phyloP scores from a whole-genome alignment of 2,888 invertebrate genomes.

The Kryphioiulus occultus region DNA sequence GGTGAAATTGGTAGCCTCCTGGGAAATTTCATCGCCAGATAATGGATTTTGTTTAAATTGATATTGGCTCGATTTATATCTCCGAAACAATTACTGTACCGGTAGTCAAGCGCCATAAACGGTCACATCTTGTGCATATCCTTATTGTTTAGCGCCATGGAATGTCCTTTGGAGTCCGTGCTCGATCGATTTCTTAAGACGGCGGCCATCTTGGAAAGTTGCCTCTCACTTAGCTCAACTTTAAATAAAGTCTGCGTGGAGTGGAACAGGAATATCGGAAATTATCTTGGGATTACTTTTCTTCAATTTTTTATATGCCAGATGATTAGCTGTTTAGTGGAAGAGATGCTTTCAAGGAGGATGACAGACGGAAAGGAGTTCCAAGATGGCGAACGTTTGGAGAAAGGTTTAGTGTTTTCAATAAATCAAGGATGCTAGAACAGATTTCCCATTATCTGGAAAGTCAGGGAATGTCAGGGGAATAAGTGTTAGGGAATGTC shows the following conservation, averaged over 20 bases:
- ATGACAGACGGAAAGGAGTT: no score
- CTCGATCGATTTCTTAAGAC: background rate
- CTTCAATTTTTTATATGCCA: background rate
- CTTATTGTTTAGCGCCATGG: background rate
- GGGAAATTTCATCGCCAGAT: background rate
- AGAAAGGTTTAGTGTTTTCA: no score
- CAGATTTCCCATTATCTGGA: no score
- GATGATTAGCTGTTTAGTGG: background rate
- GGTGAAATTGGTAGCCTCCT: background rate
- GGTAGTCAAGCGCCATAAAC: background rate
- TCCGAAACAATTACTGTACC: background rate
- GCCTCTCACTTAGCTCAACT: background rate
- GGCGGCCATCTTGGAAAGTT: background rate
- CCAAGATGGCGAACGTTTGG: no score
- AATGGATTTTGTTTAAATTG: background rate
- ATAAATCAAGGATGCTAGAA: no score
- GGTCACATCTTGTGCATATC: background rate
- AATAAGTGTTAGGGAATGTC: no score
- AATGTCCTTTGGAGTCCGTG: background rate
- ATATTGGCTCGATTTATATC: slow-evolving; percentile 5
- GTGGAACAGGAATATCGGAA: background rate
- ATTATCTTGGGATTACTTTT: background rate
- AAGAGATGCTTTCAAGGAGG: no score
- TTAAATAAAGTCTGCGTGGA: background rate
- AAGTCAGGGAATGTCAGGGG: no score